phyloP scores from a whole-genome alignment of 2,113 vertebrate species.

The Callipepla californica region DNA sequence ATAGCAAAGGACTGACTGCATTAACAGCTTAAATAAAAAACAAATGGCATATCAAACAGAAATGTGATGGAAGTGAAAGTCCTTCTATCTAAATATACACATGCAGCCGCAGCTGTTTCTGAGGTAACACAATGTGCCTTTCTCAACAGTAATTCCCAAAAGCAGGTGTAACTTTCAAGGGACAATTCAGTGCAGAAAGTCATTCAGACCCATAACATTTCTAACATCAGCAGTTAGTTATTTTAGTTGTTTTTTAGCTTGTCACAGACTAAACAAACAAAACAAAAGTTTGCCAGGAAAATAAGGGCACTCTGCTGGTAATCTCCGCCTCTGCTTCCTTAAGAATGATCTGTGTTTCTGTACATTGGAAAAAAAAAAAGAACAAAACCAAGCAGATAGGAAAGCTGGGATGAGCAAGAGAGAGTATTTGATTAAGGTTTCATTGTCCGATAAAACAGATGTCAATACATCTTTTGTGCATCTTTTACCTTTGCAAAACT shows the following conservation, averaged over 20 bases:
- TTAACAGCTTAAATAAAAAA: slow-evolving; percentile 49
- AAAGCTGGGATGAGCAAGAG: background rate
- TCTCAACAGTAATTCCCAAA: slow-evolving; percentile 49
- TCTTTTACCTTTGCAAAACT: slow-evolving; percentile 3
- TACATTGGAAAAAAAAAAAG: background rate
- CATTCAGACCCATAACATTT: slow-evolving; percentile 1
- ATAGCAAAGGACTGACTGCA: slow-evolving; percentile 1
- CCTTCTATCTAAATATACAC: slow-evolving; percentile 60
- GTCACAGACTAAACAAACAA: background rate
- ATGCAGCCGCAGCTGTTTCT: slow-evolving; percentile 44
- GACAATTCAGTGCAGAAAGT: slow-evolving; percentile 41
- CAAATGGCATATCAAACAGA: slow-evolving; percentile 41
- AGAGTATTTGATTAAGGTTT: background rate
- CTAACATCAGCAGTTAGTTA: slow-evolving; percentile 14
- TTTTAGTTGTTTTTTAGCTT: slow-evolving; percentile 18
- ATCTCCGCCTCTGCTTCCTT: background rate
- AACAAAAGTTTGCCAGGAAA: background rate
- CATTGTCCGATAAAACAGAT: background rate
- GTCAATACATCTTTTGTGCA: background rate
- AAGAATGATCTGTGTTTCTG: background rate
- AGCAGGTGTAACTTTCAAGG: slow-evolving; percentile 53
- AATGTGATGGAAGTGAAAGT: slow-evolving; percentile 46
- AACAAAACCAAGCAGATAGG: background rate
- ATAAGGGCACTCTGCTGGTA: background rate
- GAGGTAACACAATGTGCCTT: slow-evolving; percentile 51